These are phyloP conservation scores for Onychorhynchus coronatus DNA, from an alignment of 2,113 vertebrate genomes.

Conservation along the genomic window DNA sequence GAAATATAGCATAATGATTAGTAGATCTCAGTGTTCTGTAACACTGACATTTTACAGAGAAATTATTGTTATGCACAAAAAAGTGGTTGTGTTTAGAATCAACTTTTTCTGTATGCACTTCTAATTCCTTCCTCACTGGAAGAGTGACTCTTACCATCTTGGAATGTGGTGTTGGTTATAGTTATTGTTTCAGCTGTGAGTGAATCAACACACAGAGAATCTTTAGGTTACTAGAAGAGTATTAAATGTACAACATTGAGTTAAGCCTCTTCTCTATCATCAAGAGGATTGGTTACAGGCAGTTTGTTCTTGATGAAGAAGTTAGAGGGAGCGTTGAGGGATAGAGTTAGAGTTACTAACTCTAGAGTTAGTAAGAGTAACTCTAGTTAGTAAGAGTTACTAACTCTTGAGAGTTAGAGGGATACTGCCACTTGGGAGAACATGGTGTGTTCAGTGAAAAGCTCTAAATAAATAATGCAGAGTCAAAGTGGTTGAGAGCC, in stretches of 20 bases:
- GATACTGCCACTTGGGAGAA: background rate
- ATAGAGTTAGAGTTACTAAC: too few relatives aligned
- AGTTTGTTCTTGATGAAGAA: slow-evolving; percentile 2
- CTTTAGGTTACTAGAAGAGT: background rate
- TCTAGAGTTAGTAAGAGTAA: too few relatives aligned
- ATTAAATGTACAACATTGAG: background rate
- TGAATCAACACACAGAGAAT: background rate
- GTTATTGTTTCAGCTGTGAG: slow-evolving; percentile 53
- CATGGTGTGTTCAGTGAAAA: background rate
- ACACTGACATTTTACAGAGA: background rate
- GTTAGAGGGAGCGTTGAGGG: too few relatives aligned
- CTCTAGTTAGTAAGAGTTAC: too few relatives aligned
- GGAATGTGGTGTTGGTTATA: background rate
- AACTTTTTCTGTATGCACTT: background rate
- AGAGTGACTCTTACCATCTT: background rate
- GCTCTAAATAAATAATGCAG: background rate
- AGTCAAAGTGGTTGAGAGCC: background rate
- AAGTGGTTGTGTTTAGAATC: background rate
- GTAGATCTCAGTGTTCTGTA: background rate
- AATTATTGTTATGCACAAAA: background rate
- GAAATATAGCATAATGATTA: background rate
- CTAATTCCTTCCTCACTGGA: background rate
- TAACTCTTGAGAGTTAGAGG: background rate
- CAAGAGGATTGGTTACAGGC: slow-evolving; percentile 35
- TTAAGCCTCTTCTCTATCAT: slow-evolving; percentile 56